phyloP scores from a whole-genome alignment of 2,113 vertebrate genomes.

The Rynchops niger region DNA sequence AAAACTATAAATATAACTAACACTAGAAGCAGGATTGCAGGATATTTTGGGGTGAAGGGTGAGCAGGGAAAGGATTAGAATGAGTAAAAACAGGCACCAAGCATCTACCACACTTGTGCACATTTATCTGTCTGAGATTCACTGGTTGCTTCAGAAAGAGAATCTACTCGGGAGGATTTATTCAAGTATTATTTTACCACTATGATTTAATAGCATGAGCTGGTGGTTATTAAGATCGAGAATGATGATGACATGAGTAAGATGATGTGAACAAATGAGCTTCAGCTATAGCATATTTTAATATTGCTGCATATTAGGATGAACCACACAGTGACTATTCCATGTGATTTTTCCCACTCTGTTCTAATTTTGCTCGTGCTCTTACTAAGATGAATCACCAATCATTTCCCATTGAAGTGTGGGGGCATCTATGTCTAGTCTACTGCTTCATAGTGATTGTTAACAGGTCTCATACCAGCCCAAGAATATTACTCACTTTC shows the following conservation, averaged over 20 bases:
- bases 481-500: background rate
- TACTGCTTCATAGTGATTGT: background rate
- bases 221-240: background rate
- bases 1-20: background rate
- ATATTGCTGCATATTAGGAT: background rate
- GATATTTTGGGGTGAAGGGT: background rate
- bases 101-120: background rate
- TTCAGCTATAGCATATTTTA: background rate
- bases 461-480: background rate
- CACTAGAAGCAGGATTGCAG: background rate
- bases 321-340: background rate
- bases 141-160: background rate
- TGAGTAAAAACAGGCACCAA: background rate
- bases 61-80: background rate
- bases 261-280: background rate
- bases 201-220: background rate
- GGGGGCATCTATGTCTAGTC: background rate
- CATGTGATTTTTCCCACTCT: background rate
- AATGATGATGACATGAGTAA: background rate
- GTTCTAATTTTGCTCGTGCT: background rate
- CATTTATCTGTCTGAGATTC: background rate
- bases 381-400: background rate
- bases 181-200: background rate
- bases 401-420: background rate
- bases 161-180: background rate